Evolutionary conservation across 2,113 vertebrate genomes (phyloP), one percentile per base, ranked within the genome.

Genomic region (Tursiops truncatus): DNA sequence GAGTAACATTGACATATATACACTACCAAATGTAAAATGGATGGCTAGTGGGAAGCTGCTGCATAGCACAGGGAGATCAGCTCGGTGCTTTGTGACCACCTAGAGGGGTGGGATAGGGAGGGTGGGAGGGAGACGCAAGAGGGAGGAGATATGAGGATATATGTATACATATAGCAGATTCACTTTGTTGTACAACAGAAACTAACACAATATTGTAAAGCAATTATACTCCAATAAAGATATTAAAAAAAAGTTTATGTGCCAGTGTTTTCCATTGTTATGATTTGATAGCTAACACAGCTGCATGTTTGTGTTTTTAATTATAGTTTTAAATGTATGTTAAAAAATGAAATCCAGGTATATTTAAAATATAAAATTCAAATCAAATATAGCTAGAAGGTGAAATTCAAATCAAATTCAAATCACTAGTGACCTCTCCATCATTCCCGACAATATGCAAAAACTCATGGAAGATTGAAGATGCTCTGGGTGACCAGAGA

Each of bases 41-140:
- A 5, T 53, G 0, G 15, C 53, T 53, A 53, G 53, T 17, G 53
- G 15, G 1, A 53, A 53, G 53, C 53, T 0, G 53, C 53, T 0
- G 1, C 53, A 6, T 18, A 53, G 15, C 53, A 53, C 53, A 53
- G 53, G 53, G 53, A 6, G 53, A 53, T 17, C 53, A 53, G 53
- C 15, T 6, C 15, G 5, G 0, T 53, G 53, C 53, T 53, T 17
- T 53, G 15, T 53, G 53, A 17, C 0, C 0, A 17, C 5, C 53
- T 53, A 17, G 53, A 17, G 15, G 53, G 53, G 53, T 53, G 53
- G 53, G 53, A 53, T 53, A 53, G 53, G 50, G 50, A 53, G 50
- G 15, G 50, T 53, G 15, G 50, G 50, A 53, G 15, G 15, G 50
- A 53, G 53, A 53, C 0, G 53, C 15, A 53, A 53, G 53, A 53